phyloP scores from a whole-genome alignment of 1,140 invertebrate species.

The Teleogryllus occipitalis region DNA sequence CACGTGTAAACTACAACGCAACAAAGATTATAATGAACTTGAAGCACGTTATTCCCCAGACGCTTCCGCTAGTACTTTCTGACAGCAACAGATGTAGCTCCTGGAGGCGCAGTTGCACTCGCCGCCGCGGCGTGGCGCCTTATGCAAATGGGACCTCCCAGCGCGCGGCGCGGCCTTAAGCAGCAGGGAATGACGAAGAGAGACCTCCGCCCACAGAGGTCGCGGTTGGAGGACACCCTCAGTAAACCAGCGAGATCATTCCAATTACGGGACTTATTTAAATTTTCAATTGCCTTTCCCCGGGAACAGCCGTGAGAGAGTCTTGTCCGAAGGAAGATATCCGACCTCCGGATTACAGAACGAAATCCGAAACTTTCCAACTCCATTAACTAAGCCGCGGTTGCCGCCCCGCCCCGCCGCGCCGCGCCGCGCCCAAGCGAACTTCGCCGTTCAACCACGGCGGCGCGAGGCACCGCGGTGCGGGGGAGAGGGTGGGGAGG shows the following conservation, averaged over 20 bases:
- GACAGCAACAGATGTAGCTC: too few relatives aligned
- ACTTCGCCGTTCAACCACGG: neutral
- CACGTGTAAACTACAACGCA: too few relatives aligned
- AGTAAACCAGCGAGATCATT: neutral
- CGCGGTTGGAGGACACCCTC: neutral
- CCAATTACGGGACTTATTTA: constrained; percentile 2
- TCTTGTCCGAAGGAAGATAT: neutral
- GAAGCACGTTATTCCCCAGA: too few relatives aligned
- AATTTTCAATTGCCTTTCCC: neutral
- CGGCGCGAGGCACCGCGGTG: neutral
- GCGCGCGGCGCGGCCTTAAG: too few relatives aligned
- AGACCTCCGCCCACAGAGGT: too few relatives aligned
- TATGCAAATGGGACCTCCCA: too few relatives aligned
- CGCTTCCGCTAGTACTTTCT: too few relatives aligned
- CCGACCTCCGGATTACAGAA: constrained; percentile 1
- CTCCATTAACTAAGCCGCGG: constrained; percentile 1
- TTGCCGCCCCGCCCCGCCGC: too few relatives aligned
- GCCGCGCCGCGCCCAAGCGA: neutral
- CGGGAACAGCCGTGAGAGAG: too few relatives aligned
- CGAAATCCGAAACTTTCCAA: constrained; percentile 4
- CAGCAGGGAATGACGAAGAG: neutral
- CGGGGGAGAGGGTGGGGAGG: neutral
- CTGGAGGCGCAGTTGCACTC: too few relatives aligned
- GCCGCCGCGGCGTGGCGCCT: too few relatives aligned
- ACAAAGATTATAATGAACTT: too few relatives aligned